Evolutionary conservation across 1,140 invertebrate species (phyloP).

Genomic region (Meloidogyne hapla): DNA sequence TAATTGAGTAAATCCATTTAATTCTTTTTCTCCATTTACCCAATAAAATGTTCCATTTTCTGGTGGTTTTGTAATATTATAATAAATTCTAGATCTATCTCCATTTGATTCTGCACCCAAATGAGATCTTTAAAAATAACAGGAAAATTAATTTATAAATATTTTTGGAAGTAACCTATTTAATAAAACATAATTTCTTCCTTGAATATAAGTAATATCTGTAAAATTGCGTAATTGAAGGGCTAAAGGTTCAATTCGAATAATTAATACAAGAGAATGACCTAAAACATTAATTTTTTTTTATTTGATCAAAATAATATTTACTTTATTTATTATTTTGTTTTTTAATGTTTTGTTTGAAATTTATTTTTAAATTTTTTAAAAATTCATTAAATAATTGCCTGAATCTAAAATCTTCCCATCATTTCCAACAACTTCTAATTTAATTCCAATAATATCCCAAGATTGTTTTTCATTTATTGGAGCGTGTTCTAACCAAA

Average conservation of each 20-base stretch:
- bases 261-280: conserved; percentile 43
- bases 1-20: conserved; percentile 56
- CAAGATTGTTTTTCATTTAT: conserved; percentile 14
- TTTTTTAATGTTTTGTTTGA: background rate
- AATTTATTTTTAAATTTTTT: background rate
- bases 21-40: conserved; percentile 64
- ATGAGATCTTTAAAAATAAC: conserved; percentile 44
- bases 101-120: conserved; percentile 62
- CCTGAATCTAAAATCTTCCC: background rate
- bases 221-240: conserved; percentile 55
- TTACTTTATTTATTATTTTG: no score
- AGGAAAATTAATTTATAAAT: background rate
- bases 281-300: conserved; percentile 6
- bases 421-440: background rate
- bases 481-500: conserved; percentile 1
- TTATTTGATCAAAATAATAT: no score
- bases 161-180: conserved; percentile 46
- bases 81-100: conserved; percentile 48
- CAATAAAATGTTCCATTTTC: conserved; percentile 64
- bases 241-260: conserved; percentile 57
- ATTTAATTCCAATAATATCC: background rate
- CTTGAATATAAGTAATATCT: conserved; percentile 56
- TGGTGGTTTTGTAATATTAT: conserved; percentile 51
- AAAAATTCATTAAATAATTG: background rate
- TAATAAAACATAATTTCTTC: conserved; percentile 60